phyloP scores from a whole-genome alignment of 2,113 vertebrate genomes.

The Trinectes maculatus region DNA sequence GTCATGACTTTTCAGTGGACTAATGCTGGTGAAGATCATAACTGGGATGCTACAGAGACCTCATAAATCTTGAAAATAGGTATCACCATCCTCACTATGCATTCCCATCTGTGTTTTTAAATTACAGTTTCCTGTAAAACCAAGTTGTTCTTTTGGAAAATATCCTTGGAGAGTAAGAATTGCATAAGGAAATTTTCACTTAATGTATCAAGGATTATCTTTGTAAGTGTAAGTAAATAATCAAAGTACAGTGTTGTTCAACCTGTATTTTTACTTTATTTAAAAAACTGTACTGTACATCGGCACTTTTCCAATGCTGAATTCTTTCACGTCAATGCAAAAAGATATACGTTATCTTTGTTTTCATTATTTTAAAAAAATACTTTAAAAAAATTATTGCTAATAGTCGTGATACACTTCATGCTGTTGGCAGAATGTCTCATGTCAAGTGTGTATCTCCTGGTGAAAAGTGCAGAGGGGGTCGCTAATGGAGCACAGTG shows the following conservation, averaged over 20 bases:
- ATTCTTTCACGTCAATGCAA: slow-evolving; percentile 2
- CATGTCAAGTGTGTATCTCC: slow-evolving; percentile 7
- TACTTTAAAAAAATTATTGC: too few relatives aligned
- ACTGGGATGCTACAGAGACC: slow-evolving; percentile 72
- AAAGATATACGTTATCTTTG: slow-evolving; percentile 3
- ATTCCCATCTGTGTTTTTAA: neutral
- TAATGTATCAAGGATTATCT: neutral
- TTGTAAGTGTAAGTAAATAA: neutral
- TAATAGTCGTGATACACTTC: too few relatives aligned
- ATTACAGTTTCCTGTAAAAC: slow-evolving; percentile 1
- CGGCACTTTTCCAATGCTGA: neutral
- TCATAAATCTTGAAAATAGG: slow-evolving; percentile 36
- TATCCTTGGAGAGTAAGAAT: neutral
- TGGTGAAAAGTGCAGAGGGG: slow-evolving; percentile 4
- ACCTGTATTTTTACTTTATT: neutral
- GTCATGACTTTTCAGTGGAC: slow-evolving; percentile 79
- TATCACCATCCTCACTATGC: too few relatives aligned
- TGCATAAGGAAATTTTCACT: too few relatives aligned
- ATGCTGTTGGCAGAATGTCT: slow-evolving; percentile 2
- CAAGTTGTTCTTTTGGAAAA: neutral
- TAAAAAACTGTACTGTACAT: slow-evolving; percentile 4
- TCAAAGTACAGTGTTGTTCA: neutral
- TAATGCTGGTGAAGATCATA: slow-evolving; percentile 86
- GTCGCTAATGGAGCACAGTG: too few relatives aligned
- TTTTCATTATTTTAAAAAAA: slow-evolving; percentile 13